Percentiles rank a stretch among this genome's conserved stretches.
phyloP scores from a whole-genome alignment of 2,113 vertebrate genomes.

The Australoheros scitulus region DNA sequence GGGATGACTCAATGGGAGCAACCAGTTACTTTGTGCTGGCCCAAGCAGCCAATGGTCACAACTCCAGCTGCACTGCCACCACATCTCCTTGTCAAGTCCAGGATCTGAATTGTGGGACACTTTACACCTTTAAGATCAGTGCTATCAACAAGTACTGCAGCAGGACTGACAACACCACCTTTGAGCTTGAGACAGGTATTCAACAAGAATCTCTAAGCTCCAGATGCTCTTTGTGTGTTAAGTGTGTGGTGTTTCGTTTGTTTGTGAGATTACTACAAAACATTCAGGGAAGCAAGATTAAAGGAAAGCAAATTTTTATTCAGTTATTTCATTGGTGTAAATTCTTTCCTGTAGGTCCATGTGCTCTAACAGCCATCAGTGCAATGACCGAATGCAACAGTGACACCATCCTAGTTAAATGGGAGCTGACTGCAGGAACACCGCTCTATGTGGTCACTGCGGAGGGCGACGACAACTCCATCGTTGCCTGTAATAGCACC shows the following conservation, averaged over 20 bases:
- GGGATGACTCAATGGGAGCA: slow-evolving; percentile 59
- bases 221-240: neutral
- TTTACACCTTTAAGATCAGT: slow-evolving; percentile 72
- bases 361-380: slow-evolving; percentile 66
- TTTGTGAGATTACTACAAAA: neutral
- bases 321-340: neutral
- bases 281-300: too few species aligned
- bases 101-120: slow-evolving; percentile 73
- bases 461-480: slow-evolving; percentile 66
- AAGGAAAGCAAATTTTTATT: neutral
- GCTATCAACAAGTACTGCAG: slow-evolving; percentile 71
- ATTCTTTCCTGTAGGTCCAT: slow-evolving; percentile 72
- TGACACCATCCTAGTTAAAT: slow-evolving; percentile 69
- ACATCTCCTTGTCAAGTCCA: slow-evolving; percentile 64
- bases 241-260: neutral
- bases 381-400: slow-evolving; percentile 66
- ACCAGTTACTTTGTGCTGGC: slow-evolving; percentile 69
- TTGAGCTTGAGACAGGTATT: slow-evolving; percentile 77
- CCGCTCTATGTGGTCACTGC: slow-evolving; percentile 75
- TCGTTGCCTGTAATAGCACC: slow-evolving; percentile 73
- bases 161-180: slow-evolving; percentile 62
- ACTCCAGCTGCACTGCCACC: slow-evolving; percentile 54
- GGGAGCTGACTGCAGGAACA: slow-evolving; percentile 55
- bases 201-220: neutral
- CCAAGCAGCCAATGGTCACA: slow-evolving; percentile 40